Percentiles rank a stretch among this genome's conserved stretches.
Evolutionary conservation across 2,888 invertebrate species (phyloP).

Genomic region (Euzophera pinguis): DNA sequence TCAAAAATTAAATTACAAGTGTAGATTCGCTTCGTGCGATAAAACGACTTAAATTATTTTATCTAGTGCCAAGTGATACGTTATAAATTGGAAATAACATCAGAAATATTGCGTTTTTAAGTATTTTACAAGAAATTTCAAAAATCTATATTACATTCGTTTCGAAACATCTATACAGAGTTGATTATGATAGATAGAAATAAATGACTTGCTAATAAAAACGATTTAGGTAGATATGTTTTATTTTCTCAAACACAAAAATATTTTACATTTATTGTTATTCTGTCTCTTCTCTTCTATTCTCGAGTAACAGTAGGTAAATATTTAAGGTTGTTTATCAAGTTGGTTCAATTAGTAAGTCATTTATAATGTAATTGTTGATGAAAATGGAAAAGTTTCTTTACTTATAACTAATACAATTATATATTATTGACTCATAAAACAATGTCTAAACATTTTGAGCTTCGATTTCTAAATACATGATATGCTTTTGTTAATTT

Average conservation of each 20-base stretch:
- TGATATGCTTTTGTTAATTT: slow-evolving; percentile 57
- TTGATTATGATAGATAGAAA: slow-evolving; percentile 3
- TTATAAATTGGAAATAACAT: slow-evolving; percentile 20
- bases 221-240: not conserved
- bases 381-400: not conserved
- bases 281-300: too few species aligned
- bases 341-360: slow-evolving; percentile 1
- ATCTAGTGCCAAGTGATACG: slow-evolving; percentile 63
- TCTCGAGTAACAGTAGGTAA: too few species aligned
- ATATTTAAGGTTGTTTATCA: too few species aligned
- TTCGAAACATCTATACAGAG: slow-evolving; percentile 20
- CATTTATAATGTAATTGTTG: not conserved
- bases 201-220: slow-evolving; percentile 14
- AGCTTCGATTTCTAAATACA: slow-evolving; percentile 51
- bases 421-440: slow-evolving; percentile 20
- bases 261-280: too few species aligned
- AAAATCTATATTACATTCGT: slow-evolving; percentile 23
- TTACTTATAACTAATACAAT: slow-evolving; percentile 15
- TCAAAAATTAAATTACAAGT: slow-evolving; percentile 52
- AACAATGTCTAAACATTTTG: slow-evolving; percentile 48
- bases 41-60: slow-evolving; percentile 43
- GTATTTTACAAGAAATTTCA: slow-evolving; percentile 22
- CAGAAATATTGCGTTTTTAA: slow-evolving; percentile 30
- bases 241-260: too few species aligned
- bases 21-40: slow-evolving; percentile 52